Conservation (phyloP, 35 echinoderm and acorn worm species). For the Acanthaster planci region DNA sequence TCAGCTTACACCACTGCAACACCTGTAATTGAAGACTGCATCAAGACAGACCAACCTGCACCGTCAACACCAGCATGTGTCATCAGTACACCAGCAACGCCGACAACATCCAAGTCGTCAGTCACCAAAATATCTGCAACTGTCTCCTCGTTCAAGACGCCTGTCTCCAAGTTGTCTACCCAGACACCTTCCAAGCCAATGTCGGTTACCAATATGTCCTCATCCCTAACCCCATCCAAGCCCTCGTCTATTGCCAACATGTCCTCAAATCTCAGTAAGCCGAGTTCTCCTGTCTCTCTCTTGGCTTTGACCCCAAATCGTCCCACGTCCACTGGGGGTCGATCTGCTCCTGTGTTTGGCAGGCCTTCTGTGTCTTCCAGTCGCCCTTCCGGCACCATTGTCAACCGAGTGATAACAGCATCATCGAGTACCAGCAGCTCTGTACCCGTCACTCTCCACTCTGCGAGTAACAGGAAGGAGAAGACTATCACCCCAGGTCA, state of each 20-base stretch:
- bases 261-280: neutral
- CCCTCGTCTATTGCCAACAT: neutral
- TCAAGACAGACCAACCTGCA: too few species aligned
- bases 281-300: neutral
- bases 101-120: too few species aligned
- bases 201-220: neutral
- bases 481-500: neutral
- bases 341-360: neutral
- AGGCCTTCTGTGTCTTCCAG: neutral
- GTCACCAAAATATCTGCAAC: too few species aligned
- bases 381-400: neutral
- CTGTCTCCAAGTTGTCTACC: too few species aligned
- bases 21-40: too few species aligned
- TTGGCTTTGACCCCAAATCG: neutral
- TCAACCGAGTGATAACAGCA: neutral
- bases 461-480: conserved; percentile 1
- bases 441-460: neutral
- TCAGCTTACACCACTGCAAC: too few species aligned
- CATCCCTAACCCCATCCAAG: neutral
- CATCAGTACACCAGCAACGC: too few species aligned
- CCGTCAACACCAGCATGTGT: too few species aligned
- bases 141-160: too few species aligned
- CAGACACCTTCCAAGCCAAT: too few species aligned
- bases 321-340: neutral
- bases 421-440: neutral